A percentile compares a stretch with the other conserved stretches of the same genome.
These are phyloP conservation scores for Eucera pruinosa DNA, from an alignment of 2,888 invertebrate genomes.

Conservation along the genomic window DNA sequence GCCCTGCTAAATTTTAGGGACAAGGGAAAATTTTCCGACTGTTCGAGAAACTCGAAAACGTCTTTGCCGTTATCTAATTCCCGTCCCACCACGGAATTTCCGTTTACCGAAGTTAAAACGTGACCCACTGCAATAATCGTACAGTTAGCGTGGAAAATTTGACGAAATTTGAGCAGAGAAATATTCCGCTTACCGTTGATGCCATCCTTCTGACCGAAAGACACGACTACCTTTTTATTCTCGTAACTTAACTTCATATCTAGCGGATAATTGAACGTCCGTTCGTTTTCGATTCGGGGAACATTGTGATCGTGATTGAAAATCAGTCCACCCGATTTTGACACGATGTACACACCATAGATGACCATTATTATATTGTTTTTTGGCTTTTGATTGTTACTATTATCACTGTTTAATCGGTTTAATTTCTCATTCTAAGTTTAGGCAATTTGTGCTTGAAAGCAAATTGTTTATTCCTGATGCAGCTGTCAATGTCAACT, in stretches of 20 bases:
- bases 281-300: conserved; percentile 95
- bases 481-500: conserved; percentile 15
- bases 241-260: conserved; percentile 95
- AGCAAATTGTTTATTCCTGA: conserved; percentile 11
- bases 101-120: conserved; percentile 94
- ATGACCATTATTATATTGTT: conserved; percentile 90
- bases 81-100: conserved; percentile 89
- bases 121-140: conserved; percentile 91
- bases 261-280: conserved; percentile 95
- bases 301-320: conserved; percentile 97
- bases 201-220: conserved; percentile 98
- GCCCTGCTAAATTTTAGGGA: conserved; percentile 96
- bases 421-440: conserved; percentile 1
- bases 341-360: conserved; percentile 98
- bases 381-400: not conserved
- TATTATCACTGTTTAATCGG: not conserved
- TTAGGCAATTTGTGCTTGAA: not conserved
- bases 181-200: conserved; percentile 90
- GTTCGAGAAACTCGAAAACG: conserved; percentile 91
- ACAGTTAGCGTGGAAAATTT: no score
- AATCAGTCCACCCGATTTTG: conserved; percentile 98
- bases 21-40: conserved; percentile 94
- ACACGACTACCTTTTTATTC: conserved; percentile 96
- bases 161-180: no score
- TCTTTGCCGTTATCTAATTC: conserved; percentile 94